Evolutionary conservation across 2,113 vertebrate species (phyloP), one percentile per base, ranked within the genome.

Genomic region (Polypterus bichir): DNA sequence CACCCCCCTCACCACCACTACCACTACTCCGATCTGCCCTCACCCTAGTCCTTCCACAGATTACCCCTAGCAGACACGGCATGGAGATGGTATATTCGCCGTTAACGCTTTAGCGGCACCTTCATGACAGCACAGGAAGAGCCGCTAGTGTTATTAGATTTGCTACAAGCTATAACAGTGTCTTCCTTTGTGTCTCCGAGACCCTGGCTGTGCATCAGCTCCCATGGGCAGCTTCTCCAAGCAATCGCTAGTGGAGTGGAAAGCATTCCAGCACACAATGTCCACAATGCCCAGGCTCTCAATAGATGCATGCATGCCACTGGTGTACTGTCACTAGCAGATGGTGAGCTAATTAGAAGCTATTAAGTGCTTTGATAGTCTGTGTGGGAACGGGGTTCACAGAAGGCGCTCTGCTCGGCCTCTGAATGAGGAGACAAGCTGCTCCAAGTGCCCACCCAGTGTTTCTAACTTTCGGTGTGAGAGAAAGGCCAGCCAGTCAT

Each of bases 321-420:
- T 79, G 83, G 81, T 83, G 80, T 78, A 77, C 85, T 84, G 85
- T 85, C 82, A 84, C 83, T 77, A 86, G 83, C 84, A 88, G 85
- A 88, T 86, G 83, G 83, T 83, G 85, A 88, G 84, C 85, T 88
- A 88, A 88, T 88, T 88, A 88, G 83, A 84, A 84, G 81, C 84
- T 83, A 86, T 86, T 88, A 85, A 82, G 82, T 74, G 74, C 80
- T 86, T 88, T 88, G 84, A 86, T 86, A 86, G 74, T 83, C 76
- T 81, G 84, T 85, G 85, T 88, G 85, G 84, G 82, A 86, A 86
- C 85, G 80, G 78, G 82, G 83, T 79, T 71, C 73, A 76, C 77
- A 75, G 77, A 76, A 74, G 76, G 72, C 77, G 67, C 71, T 73
- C 72, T 73, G 76, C 72, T 62, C 71, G 75, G 73, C 73, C 68